A percentile compares a stretch with the other conserved stretches of the same genome.
Evolutionary conservation across 1,140 invertebrate species (phyloP).

Genomic region (Camponotus floridanus): DNA sequence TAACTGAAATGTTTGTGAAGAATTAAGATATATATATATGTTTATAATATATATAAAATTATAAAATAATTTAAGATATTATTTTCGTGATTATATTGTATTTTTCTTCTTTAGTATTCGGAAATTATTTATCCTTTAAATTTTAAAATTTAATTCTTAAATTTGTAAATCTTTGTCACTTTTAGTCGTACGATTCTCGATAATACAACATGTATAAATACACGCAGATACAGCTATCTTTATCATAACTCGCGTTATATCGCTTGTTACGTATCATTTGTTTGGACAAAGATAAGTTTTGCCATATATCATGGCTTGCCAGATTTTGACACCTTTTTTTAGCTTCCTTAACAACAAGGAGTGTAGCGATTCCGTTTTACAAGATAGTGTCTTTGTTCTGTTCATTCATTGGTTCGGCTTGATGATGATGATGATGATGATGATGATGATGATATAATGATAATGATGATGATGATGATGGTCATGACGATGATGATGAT

Average conservation of each 20-base stretch:
- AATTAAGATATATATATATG: neutral
- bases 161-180: conserved; percentile 12
- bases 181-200: conserved; percentile 54
- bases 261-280: conserved; percentile 57
- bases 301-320: conserved; percentile 62
- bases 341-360: conserved; percentile 64
- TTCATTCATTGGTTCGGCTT: conserved; percentile 86
- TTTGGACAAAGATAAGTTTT: conserved; percentile 50
- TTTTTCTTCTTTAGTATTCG: neutral
- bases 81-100: neutral
- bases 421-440: conserved; percentile 52
- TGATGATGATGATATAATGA: conserved; percentile 16
- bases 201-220: conserved; percentile 16
- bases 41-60: neutral
- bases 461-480: conserved; percentile 18
- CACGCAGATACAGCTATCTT: conserved; percentile 15
- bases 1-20: neutral
- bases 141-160: neutral
- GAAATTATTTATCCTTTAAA: neutral
- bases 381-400: conserved; percentile 84
- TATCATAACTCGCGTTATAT: conserved; percentile 38
- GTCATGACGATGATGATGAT: conserved; percentile 30
- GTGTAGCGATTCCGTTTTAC: conserved; percentile 73
- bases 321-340: conserved; percentile 66
- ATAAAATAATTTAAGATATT: conserved; percentile 1